Evolutionary conservation across 2,888 invertebrate species (phyloP).

Genomic region (Phortica magna): DNA sequence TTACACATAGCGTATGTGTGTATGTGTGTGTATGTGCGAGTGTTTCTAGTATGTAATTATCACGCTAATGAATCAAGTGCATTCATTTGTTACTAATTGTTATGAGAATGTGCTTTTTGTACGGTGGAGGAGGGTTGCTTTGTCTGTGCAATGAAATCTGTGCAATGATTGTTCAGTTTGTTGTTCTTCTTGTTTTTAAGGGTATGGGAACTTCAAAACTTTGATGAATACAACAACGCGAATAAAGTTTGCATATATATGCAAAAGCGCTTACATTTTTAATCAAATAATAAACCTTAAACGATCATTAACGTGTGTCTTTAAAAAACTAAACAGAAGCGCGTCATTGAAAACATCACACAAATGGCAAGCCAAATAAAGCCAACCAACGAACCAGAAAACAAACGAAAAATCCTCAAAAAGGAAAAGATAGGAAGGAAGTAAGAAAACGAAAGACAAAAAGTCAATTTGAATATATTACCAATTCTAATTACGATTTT

Average conservation of each 20-base stretch:
- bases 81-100: conserved; percentile 70
- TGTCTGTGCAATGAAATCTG: not conserved
- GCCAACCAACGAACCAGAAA: conserved; percentile 40
- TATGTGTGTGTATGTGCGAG: too few relatives aligned
- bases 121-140: conserved; percentile 30
- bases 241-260: too few relatives aligned
- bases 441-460: conserved; percentile 50
- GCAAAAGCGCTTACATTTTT: too few relatives aligned
- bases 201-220: conserved; percentile 41
- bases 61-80: conserved; percentile 71
- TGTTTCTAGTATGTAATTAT: conserved; percentile 58
- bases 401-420: not conserved
- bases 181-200: not conserved
- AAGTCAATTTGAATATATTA: conserved; percentile 73
- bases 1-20: too few relatives aligned
- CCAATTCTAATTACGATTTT: conserved; percentile 73
- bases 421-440: conserved; percentile 61
- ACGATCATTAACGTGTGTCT: too few relatives aligned
- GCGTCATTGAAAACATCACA: too few relatives aligned
- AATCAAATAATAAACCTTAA: too few relatives aligned
- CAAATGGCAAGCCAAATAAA: too few relatives aligned
- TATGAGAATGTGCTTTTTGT: conserved; percentile 64
- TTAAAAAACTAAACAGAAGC: too few relatives aligned
- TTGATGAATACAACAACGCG: too few relatives aligned
- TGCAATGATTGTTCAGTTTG: conserved; percentile 14